These are phyloP conservation scores for Drosophila bunnanda DNA, from an alignment of 2,888 invertebrate genomes.

Conservation along the genomic window DNA sequence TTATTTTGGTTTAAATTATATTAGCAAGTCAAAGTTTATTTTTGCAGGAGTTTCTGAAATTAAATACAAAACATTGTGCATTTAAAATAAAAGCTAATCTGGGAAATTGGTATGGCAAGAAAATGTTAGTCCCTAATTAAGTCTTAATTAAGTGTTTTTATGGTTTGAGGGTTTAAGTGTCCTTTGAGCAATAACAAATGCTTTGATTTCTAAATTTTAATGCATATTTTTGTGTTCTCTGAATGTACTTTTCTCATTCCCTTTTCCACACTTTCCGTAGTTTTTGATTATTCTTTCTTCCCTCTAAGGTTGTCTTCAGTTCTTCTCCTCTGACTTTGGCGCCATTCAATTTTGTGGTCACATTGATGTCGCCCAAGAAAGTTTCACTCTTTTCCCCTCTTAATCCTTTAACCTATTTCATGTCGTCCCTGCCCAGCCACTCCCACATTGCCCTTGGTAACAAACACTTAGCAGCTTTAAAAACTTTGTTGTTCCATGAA, in stretches of 20 bases:
- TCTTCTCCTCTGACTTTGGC: slow-evolving; percentile 12
- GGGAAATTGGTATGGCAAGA: background rate
- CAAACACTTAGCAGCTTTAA: slow-evolving; percentile 23
- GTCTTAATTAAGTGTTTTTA: background rate
- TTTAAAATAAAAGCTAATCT: background rate
- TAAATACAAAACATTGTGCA: background rate
- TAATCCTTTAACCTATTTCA: background rate
- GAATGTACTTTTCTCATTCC: background rate
- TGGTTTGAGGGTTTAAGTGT: background rate
- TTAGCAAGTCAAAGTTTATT: too few relatives aligned
- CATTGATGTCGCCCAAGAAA: slow-evolving; percentile 33
- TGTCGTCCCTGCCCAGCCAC: background rate
- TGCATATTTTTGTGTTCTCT: too few relatives aligned
- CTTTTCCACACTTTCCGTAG: background rate
- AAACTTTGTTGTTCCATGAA: slow-evolving; percentile 18
- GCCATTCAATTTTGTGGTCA: slow-evolving; percentile 38
- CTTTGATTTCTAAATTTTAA: background rate
- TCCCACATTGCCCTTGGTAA: background rate
- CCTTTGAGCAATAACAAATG: background rate
- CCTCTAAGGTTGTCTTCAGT: background rate
- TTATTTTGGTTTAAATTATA: background rate
- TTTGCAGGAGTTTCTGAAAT: background rate
- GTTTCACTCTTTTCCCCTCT: slow-evolving; percentile 21
- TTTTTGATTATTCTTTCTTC: background rate
- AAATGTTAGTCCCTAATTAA: background rate